Evolutionary conservation across 2,113 vertebrate genomes (phyloP).

Genomic region (Hydropotes inermis): DNA sequence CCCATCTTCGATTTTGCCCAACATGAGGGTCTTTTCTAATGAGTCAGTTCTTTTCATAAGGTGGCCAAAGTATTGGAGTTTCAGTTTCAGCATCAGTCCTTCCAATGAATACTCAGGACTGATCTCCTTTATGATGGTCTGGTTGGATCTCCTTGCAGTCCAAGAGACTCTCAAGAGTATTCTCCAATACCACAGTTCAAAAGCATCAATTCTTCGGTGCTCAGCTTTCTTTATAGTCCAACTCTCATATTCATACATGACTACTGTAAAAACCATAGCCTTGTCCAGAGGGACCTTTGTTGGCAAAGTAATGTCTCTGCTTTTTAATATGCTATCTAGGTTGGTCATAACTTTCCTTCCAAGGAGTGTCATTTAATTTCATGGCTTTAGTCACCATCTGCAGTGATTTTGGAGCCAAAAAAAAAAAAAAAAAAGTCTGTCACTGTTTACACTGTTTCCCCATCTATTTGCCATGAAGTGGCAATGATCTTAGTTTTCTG

Average conservation of each 20-base stretch:
- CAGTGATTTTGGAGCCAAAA: background rate
- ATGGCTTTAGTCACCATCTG: background rate
- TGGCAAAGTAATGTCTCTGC: background rate
- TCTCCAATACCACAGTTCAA: background rate
- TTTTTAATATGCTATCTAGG: background rate
- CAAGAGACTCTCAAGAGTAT: background rate
- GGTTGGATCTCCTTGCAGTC: background rate
- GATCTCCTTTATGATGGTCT: background rate
- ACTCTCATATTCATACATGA: background rate
- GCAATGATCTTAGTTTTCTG: background rate
- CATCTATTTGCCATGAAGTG: background rate
- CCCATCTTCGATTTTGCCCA: background rate
- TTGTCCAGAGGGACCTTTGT: background rate
- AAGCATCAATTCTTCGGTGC: background rate
- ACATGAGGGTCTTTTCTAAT: background rate
- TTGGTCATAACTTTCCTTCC: background rate
- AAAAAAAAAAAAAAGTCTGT: background rate
- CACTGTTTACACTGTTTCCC: background rate
- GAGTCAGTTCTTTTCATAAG: background rate
- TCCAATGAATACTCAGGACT: background rate
- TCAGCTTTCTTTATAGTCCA: background rate
- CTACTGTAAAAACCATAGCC: background rate
- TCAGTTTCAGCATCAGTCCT: background rate
- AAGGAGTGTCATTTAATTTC: background rate
- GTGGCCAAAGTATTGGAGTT: background rate